Evolutionary conservation across 2,797 vertebrate species (phyloP).

Genomic region (Hozukius guyotensis): DNA sequence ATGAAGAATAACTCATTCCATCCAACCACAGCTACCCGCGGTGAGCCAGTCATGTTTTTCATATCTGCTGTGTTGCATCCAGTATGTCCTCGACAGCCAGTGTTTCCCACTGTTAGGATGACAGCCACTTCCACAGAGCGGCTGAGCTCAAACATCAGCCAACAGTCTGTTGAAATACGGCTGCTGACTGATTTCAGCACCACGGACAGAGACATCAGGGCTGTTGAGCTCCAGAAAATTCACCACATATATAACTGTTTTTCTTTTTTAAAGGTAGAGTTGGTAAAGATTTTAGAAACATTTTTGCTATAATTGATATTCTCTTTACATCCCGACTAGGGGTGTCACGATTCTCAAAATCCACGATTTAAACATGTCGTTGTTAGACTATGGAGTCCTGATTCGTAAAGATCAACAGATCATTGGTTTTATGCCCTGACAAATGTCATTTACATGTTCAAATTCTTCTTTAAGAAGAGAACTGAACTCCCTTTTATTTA

Average conservation of each 20-base stretch:
- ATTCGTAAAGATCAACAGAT: no score
- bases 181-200: slow-evolving; percentile 32
- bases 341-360: no score
- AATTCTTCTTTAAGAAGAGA: no score
- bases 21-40: neutral
- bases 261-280: neutral
- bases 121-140: neutral
- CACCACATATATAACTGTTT: neutral
- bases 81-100: neutral
- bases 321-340: no score
- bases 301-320: no score
- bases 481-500: accelerated
- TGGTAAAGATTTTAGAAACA: no score
- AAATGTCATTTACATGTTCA: no score
- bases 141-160: neutral
- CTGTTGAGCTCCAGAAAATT: neutral
- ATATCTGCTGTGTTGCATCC: neutral
- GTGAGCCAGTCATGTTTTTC: neutral
- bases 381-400: no score
- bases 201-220: slow-evolving; percentile 18
- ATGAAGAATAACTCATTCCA: neutral
- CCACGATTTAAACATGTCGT: no score
- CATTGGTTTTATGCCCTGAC: no score
- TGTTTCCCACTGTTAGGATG: slow-evolving; percentile 17
- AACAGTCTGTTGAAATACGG: neutral